Evolutionary conservation across 2,888 invertebrate species (phyloP).

Genomic region (Rhagonycha lutea): DNA sequence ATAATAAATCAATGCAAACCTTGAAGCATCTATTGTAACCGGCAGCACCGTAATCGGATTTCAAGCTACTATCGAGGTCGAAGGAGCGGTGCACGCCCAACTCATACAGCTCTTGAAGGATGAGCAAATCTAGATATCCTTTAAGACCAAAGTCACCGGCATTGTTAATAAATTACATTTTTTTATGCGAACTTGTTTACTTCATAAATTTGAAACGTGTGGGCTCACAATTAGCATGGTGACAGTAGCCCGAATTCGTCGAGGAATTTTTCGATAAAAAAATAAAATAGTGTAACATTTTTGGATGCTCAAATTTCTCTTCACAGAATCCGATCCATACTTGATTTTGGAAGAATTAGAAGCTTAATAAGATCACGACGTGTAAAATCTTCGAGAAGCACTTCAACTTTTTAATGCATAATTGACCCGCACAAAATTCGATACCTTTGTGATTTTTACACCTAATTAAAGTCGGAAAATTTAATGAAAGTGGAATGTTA

Average conservation of each 20-base stretch:
- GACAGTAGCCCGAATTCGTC: neutral
- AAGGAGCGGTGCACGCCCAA: constrained; percentile 30
- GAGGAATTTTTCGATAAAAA: neutral
- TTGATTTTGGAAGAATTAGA: neutral
- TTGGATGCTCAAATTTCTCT: neutral
- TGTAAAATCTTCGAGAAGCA: neutral
- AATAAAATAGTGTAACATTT: neutral
- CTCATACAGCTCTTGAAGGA: constrained; percentile 22
- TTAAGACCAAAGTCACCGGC: constrained; percentile 4
- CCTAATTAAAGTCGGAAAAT: neutral
- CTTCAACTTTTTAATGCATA: neutral
- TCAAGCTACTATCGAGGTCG: constrained; percentile 38
- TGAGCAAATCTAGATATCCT: constrained; percentile 25
- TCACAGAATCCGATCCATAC: neutral
- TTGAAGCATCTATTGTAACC: constrained; percentile 38
- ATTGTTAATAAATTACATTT: neutral
- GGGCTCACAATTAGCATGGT: neutral
- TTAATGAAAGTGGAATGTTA: neutral
- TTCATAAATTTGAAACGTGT: neutral
- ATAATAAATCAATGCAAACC: constrained; percentile 38
- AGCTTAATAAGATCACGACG: neutral
- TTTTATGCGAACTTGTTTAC: neutral
- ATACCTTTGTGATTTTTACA: neutral
- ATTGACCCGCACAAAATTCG: neutral
- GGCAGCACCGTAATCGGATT: constrained; percentile 39